Percentiles rank a stretch among this genome's conserved stretches.
These are phyloP conservation scores for Archips crataeganus DNA, from an alignment of 2,888 invertebrate genomes.

Conservation along the genomic window DNA sequence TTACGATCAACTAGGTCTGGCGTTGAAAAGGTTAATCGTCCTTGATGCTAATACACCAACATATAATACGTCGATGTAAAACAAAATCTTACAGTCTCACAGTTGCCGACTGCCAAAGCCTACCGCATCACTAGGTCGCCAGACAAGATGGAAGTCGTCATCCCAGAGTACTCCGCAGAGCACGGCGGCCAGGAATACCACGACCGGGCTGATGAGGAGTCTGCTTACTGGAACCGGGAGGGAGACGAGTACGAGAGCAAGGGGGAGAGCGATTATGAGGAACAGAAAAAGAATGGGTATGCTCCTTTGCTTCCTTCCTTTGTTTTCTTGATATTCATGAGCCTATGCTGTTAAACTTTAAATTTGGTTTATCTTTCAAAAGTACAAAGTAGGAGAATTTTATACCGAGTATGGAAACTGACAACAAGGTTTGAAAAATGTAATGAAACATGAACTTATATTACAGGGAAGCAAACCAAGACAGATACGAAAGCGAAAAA, in stretches of 20 bases:
- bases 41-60: too few species aligned
- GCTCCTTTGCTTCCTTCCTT: neutral
- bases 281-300: conserved; percentile 51
- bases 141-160: conserved; percentile 55
- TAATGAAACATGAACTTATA: neutral
- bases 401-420: neutral
- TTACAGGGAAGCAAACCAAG: conserved; percentile 50
- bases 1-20: too few species aligned
- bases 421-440: neutral
- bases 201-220: conserved; percentile 51
- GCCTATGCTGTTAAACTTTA: too few species aligned
- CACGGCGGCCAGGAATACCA: conserved; percentile 48
- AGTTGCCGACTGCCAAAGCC: conserved; percentile 34
- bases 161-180: conserved; percentile 52
- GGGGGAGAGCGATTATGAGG: conserved; percentile 48
- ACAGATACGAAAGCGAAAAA: conserved; percentile 54
- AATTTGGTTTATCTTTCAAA: too few species aligned
- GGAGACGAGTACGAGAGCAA: conserved; percentile 47
- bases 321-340: neutral
- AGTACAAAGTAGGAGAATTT: too few species aligned
- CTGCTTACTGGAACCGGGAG: conserved; percentile 54
- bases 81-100: conserved; percentile 30
- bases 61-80: too few species aligned
- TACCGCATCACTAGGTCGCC: conserved; percentile 53
- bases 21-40: too few species aligned